These are phyloP conservation scores for Danio albolineatus DNA, from an alignment of 2,797 vertebrate species.

Conservation along the genomic window DNA sequence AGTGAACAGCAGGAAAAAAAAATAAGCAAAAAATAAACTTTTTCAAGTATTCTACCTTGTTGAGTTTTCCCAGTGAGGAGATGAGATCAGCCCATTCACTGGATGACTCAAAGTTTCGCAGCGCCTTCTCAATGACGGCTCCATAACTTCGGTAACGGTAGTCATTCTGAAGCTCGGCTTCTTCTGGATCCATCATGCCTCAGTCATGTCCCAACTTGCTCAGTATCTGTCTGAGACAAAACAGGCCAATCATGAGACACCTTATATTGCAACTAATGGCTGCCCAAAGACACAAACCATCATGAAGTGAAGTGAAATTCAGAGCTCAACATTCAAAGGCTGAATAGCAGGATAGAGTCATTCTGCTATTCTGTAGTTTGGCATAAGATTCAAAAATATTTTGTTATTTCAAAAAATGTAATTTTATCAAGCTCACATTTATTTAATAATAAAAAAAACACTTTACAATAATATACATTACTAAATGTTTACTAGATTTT, in stretches of 20 bases:
- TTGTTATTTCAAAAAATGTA: too few species aligned
- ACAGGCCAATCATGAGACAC: not conserved
- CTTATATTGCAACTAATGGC: not conserved
- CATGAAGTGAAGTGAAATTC: not conserved
- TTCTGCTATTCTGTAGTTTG: too few species aligned
- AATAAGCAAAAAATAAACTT: not conserved
- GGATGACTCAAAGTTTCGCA: constrained; percentile 97
- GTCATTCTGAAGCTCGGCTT: constrained; percentile 90
- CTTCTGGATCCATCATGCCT: constrained; percentile 92
- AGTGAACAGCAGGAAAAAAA: too few species aligned
- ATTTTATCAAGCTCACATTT: too few species aligned
- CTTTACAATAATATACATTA: too few species aligned
- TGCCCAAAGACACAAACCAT: not conserved
- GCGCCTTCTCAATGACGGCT: constrained; percentile 93
- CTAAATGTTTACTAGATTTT: too few species aligned
- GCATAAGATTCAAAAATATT: too few species aligned
- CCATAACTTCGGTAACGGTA: constrained; percentile 95
- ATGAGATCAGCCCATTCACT: constrained; percentile 99
- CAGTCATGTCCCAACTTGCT: constrained; percentile 72
- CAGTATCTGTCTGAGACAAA: constrained; percentile 59
- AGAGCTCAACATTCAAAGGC: too few species aligned
- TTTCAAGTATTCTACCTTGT: constrained; percentile 83
- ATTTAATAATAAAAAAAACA: too few species aligned
- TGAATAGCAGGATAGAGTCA: too few species aligned
- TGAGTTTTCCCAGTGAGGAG: constrained; percentile 97